Evolutionary conservation across 2,797 vertebrate species (phyloP), one percentile per base, ranked within the genome.

Genomic region (Arrhamphus sclerolepis): DNA sequence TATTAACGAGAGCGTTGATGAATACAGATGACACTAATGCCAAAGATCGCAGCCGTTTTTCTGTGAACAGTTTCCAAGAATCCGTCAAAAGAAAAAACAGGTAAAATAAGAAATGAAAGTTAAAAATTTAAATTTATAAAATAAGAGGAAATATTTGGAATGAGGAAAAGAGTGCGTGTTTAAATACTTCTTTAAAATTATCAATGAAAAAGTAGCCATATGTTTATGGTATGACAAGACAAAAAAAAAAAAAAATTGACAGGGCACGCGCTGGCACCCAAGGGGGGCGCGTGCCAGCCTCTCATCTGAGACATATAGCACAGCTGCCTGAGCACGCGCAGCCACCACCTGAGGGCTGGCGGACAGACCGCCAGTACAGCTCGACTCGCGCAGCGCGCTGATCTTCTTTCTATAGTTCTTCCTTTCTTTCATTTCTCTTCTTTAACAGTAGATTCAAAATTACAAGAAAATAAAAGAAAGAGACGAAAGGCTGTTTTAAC

Each of bases 311-410:
- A 58, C 62, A 28, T 44, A 63, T 3, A 13, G 38, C 34, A 2
- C 17, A 2, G 34, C 49, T 9, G 46, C 71, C 75, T 41, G 77
- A 78, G 56, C 80, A 76, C 80, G 77, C 80, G 20, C 61, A 14
- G 13, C 19, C 29, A 1, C 29, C 56, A 77, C 67, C 61, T 50
- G 72, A 44, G 46, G 34, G 73, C 82, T 44, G 65, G 76, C 49
- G 67, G 48, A 50, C 76, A 61, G 54, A 53, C 14, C 6, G 41
- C 5, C 39, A 28, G 66, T n/a, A 18, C 53, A 3, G 43, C 29
- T 46, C 48, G 20, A 42, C 63, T 64, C 66, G 39, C 66, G 59
- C 66, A 6, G 21, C 2, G 9, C 5, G 31, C 24, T 26, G 7
- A 11, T 19, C 20, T 16, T 7, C 18, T 31, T 44, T 44, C 0